A percentile compares a stretch with the other conserved stretches of the same genome.
Conservation (phyloP, 2,888 invertebrate species). For the Lucinisca nassula region DNA sequence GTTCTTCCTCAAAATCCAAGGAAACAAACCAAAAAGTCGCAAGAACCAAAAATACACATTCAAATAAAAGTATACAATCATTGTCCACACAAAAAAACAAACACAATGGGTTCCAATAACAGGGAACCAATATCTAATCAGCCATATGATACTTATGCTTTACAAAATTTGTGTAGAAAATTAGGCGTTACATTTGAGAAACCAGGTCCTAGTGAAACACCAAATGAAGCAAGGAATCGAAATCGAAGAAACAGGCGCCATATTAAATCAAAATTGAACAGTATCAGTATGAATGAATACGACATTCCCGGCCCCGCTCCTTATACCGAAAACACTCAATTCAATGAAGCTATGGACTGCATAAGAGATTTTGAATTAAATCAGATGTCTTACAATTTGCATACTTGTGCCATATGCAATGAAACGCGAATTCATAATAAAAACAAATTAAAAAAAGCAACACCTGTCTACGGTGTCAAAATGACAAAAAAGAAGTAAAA, state of each 20-base stretch:
- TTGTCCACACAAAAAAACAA: not conserved
- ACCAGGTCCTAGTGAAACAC: no score
- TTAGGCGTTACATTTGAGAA: not conserved
- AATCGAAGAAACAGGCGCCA: not conserved
- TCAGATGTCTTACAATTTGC: constrained; percentile 34
- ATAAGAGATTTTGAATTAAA: constrained; percentile 37
- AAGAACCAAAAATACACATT: no score
- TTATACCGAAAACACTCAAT: not conserved
- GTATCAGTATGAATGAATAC: not conserved
- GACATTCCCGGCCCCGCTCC: not conserved
- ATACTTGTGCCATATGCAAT: not conserved
- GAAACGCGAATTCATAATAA: not conserved
- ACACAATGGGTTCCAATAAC: not conserved
- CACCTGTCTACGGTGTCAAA: not conserved
- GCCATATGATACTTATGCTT: not conserved
- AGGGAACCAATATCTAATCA: no score
- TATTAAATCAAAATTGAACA: not conserved
- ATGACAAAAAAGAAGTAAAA: constrained; percentile 28
- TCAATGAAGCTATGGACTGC: constrained; percentile 31
- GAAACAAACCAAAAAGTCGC: not conserved
- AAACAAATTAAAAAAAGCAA: not conserved
- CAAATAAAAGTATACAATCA: no score
- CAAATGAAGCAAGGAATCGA: not conserved
- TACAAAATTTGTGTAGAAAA: not conserved
- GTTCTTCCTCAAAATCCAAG: not conserved